A percentile compares a stretch with the other conserved stretches of the same genome.
phyloP scores from a whole-genome alignment of 2,113 vertebrate genomes.

The Entomyzon cyanotis region DNA sequence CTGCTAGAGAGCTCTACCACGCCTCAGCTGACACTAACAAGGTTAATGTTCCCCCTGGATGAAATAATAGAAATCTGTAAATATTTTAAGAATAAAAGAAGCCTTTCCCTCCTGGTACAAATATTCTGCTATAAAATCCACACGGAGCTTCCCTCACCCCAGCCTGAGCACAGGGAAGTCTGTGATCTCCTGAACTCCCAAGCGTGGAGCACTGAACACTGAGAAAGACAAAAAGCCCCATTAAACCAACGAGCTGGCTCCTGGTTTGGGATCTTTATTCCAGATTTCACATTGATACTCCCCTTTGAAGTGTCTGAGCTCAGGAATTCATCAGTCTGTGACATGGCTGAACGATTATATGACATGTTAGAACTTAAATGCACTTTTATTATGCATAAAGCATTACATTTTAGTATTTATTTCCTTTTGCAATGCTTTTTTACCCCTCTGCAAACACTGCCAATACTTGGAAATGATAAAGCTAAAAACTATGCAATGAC shows the following conservation, averaged over 20 bases:
- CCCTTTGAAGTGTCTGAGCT: not conserved
- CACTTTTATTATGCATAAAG: not conserved
- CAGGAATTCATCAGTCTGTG: not conserved
- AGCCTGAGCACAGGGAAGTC: not conserved
- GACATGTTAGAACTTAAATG: slow-evolving; percentile 2
- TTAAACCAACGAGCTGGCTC: not conserved
- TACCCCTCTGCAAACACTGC: not conserved
- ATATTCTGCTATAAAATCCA: not conserved
- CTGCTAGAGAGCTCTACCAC: not conserved
- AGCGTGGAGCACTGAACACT: not conserved
- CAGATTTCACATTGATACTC: not conserved
- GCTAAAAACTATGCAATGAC: not conserved
- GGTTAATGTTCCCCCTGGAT: not conserved
- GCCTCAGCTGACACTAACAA: not conserved
- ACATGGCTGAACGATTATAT: slow-evolving; percentile 10
- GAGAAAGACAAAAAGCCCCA: not conserved
- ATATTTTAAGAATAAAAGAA: not conserved
- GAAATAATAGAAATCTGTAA: not conserved
- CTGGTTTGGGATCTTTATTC: not conserved
- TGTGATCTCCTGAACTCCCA: not conserved
- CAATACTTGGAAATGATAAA: not conserved
- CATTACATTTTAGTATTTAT: slow-evolving; percentile 1
- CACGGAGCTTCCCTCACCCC: not conserved
- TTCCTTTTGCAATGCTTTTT: not conserved
- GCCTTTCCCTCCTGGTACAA: not conserved